Conservation (phyloP, 2,888 invertebrate species). For the Bhutanitis thaidina region DNA sequence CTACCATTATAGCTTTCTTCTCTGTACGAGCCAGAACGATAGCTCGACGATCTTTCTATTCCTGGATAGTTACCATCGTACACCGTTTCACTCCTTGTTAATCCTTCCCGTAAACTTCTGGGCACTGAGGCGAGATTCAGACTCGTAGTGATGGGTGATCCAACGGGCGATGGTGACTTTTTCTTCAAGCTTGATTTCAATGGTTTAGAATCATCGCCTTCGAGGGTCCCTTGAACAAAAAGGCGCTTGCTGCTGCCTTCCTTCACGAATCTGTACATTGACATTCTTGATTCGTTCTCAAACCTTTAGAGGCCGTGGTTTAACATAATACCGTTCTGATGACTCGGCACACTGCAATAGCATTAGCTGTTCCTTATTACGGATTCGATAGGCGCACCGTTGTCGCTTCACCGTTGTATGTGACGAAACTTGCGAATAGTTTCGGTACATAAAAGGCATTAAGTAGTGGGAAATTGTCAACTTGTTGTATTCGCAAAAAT, state of each 20-base stretch:
- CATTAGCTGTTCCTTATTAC: slow-evolving; percentile 45
- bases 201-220: slow-evolving; percentile 80
- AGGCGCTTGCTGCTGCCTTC: slow-evolving; percentile 83
- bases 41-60: slow-evolving; percentile 62
- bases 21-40: slow-evolving; percentile 62
- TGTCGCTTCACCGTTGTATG: slow-evolving; percentile 32
- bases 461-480: slow-evolving; percentile 26
- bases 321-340: slow-evolving; percentile 54
- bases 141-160: slow-evolving; percentile 83
- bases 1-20: slow-evolving; percentile 71
- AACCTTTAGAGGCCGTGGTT: slow-evolving; percentile 50
- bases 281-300: slow-evolving; percentile 69
- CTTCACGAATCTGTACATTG: slow-evolving; percentile 90
- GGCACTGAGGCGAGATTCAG: slow-evolving; percentile 78
- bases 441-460: slow-evolving; percentile 25
- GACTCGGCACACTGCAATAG: slow-evolving; percentile 45
- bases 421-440: slow-evolving; percentile 35
- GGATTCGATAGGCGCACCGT: slow-evolving; percentile 61
- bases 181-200: slow-evolving; percentile 76
- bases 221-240: slow-evolving; percentile 87
- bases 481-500: neutral
- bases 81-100: slow-evolving; percentile 72
- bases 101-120: slow-evolving; percentile 75
- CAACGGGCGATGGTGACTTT: slow-evolving; percentile 68
- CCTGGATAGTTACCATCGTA: slow-evolving; percentile 73